Base-by-base conservation (phyloP, 2,888 invertebrate species). In the Mamestra brassicae region DNA sequence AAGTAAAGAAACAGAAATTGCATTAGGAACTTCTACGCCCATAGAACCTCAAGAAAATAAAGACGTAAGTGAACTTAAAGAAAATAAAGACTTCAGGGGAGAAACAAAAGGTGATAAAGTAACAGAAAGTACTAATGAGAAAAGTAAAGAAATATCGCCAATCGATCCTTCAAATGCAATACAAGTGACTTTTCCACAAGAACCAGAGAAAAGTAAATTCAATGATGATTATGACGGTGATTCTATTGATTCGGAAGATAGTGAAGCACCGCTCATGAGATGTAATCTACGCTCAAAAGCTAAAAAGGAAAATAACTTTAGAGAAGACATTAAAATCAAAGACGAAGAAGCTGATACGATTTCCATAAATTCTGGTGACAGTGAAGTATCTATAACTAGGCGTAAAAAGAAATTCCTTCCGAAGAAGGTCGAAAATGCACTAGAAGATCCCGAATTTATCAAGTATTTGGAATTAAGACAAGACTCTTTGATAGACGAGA, bases 401-500 rank as follows among this genome's bases (percentile, higher is more conserved):
- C 89, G 84, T 62, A 93, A 86, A 80, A 88, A 87, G 74, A 91
- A 88, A 78, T 79, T 78, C 42, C 65, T 38, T 36, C 72, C 80
- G 8, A 84, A 84, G 55, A 88, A 86, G 42, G 77, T 78, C 36
- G 89, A 87, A 71, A 89, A 89, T 52, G 78, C 87, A 4, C 64
- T 90, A 61, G 89, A 93, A 8, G 92, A 96, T 74, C 93, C 94
- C 2, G 96, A 96, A 60, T 97, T 97, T 82, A 89, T 97, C 15
- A 92, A 97, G 78, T 97, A 97, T 89, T 90, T 96, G 58, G 96
- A 97, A 78, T 81, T 97, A 10, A 93, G 94, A 82, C 96, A 95
- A 87, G 97, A 97, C 81, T 89, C 93, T 34, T 83, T 97, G 17
- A 93, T 96, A 77, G 96, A 97, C 62, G 95, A 97, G 85, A 93